Evolutionary conservation across 2,888 invertebrate genomes (phyloP).

Genomic region (Dynastes hyllus): DNA sequence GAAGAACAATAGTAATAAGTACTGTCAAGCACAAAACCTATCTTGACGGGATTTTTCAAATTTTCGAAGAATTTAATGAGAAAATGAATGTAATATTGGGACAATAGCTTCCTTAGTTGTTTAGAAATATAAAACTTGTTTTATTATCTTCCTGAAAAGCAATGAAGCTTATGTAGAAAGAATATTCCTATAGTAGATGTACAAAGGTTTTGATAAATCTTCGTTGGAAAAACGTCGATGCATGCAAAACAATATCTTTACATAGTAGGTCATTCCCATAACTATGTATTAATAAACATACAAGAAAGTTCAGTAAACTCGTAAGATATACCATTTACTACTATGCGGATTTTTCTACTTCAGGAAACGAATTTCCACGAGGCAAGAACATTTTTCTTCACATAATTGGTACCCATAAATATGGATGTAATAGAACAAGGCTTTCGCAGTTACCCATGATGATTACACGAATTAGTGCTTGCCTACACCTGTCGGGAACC

Average conservation of each 20-base stretch:
- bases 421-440: neutral
- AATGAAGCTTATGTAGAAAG: too few relatives aligned
- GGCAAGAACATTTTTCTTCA: conserved; percentile 8
- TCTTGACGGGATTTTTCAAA: too few relatives aligned
- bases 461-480: conserved; percentile 3
- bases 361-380: conserved; percentile 6
- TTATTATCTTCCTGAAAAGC: too few relatives aligned
- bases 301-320: conserved; percentile 19
- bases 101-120: too few relatives aligned
- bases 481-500: neutral
- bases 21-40: too few relatives aligned
- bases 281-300: neutral
- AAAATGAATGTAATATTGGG: too few relatives aligned
- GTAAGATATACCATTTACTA: neutral
- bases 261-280: conserved; percentile 7
- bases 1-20: too few relatives aligned
- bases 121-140: too few relatives aligned
- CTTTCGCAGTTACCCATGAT: neutral
- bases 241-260: neutral
- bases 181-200: too few relatives aligned
- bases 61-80: too few relatives aligned
- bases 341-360: conserved; percentile 1
- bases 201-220: too few relatives aligned
- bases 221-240: neutral
- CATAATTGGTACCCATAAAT: conserved; percentile 12